These are phyloP conservation scores for Brachymystax lenok DNA, from an alignment of 2,797 vertebrate genomes.

Conservation along the genomic window DNA sequence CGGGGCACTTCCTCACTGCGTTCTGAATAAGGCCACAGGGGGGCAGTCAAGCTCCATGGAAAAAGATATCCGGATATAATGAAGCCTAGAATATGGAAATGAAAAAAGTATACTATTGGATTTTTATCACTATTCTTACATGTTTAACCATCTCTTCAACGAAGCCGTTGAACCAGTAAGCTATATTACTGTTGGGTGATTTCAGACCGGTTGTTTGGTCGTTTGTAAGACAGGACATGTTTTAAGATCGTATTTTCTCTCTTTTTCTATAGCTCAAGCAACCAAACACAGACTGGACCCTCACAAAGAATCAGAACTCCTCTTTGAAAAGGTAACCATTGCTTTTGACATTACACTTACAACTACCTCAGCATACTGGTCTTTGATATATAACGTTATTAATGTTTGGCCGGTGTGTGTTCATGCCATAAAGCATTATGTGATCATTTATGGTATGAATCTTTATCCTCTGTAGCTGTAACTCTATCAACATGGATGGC, in stretches of 20 bases:
- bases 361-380: neutral
- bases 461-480: conserved; percentile 67
- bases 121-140: neutral
- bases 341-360: conserved; percentile 1
- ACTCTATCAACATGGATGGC: conserved; percentile 82
- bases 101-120: neutral
- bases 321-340: conserved; percentile 84
- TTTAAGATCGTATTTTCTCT: neutral
- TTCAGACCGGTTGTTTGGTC: neutral
- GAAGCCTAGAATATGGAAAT: neutral
- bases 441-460: neutral
- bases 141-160: neutral
- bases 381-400: neutral
- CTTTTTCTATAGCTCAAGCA: conserved; percentile 84
- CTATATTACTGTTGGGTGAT: neutral
- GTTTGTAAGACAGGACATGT: neutral
- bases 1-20: conserved; percentile 19
- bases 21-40: conserved; percentile 61
- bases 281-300: conserved; percentile 87
- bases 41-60: conserved; percentile 58
- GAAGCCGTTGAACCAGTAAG: neutral
- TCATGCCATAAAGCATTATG: neutral
- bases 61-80: conserved; percentile 22
- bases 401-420: neutral
- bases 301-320: conserved; percentile 80